Evolutionary conservation across 2,888 invertebrate genomes (phyloP).

Genomic region (Tenthredo scrophulariae): DNA sequence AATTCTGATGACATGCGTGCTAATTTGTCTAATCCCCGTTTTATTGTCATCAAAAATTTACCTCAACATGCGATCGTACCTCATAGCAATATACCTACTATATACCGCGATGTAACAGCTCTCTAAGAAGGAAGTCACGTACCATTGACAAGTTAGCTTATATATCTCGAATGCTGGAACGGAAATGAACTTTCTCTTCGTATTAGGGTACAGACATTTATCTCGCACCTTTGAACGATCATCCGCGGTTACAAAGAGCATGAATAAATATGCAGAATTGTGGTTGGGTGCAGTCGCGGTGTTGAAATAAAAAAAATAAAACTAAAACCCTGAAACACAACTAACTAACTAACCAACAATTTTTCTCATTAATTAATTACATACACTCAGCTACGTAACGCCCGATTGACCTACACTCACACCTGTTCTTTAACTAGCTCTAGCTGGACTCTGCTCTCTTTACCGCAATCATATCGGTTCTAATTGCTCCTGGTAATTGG

Average conservation of each 20-base stretch:
- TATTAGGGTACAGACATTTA: conserved; percentile 13
- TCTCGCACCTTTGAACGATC: conserved; percentile 39
- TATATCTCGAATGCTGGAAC: conserved; percentile 15
- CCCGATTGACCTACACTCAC: conserved; percentile 1
- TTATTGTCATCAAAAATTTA: neutral
- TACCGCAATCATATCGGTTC: conserved; percentile 22
- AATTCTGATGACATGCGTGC: neutral
- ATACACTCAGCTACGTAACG: neutral
- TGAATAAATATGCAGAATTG: neutral
- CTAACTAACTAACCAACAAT: neutral
- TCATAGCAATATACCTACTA: neutral
- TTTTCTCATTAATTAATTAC: neutral
- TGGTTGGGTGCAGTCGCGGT: neutral
- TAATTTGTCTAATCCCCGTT: neutral
- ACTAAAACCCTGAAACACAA: neutral
- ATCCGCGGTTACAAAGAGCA: neutral
- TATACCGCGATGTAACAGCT: neutral
- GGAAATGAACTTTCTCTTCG: conserved; percentile 49
- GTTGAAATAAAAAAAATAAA: neutral
- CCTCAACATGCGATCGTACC: neutral
- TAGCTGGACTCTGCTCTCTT: neutral
- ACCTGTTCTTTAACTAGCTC: neutral
- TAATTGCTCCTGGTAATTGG: conserved; percentile 39
- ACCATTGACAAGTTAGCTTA: conserved; percentile 33
- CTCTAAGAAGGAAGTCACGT: conserved; percentile 17